Percentiles rank a stretch among this genome's conserved stretches.
Evolutionary conservation across 2,113 vertebrate genomes (phyloP).

Genomic region (Apaloderma vittatum): DNA sequence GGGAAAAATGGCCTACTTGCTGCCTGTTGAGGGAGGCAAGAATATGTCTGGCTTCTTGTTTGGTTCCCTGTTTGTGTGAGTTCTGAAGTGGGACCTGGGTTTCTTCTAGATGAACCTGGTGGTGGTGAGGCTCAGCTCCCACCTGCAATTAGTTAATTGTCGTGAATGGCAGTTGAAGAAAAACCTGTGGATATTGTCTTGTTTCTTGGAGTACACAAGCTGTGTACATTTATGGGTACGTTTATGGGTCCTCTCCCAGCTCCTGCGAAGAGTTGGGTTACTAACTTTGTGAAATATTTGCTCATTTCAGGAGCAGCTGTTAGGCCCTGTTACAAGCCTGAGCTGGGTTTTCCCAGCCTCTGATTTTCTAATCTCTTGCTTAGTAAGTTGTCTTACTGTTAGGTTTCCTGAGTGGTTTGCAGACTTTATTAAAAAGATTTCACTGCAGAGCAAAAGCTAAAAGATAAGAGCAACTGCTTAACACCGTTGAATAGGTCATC

Average conservation of each 20-base stretch:
- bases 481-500: not conserved
- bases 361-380: not conserved
- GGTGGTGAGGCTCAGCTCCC: not conserved
- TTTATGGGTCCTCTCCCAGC: too few species aligned
- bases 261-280: not conserved
- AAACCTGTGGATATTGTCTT: accelerated
- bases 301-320: not conserved
- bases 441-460: not conserved
- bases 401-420: not conserved
- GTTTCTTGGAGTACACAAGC: not conserved
- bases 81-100: not conserved
- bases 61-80: not conserved
- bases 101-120: not conserved
- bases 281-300: not conserved
- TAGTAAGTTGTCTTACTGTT: not conserved
- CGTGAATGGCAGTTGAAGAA: not conserved
- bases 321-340: not conserved
- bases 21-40: not conserved
- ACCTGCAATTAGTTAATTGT: not conserved
- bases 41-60: not conserved
- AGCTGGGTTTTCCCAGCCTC: not conserved
- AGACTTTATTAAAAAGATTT: not conserved
- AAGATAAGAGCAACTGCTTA: not conserved
- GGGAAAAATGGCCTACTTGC: not conserved
- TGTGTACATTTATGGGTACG: not conserved